phyloP scores from a whole-genome alignment of 53 echinoderm and acorn worm genomes.

The Apostichopus leukothele region DNA sequence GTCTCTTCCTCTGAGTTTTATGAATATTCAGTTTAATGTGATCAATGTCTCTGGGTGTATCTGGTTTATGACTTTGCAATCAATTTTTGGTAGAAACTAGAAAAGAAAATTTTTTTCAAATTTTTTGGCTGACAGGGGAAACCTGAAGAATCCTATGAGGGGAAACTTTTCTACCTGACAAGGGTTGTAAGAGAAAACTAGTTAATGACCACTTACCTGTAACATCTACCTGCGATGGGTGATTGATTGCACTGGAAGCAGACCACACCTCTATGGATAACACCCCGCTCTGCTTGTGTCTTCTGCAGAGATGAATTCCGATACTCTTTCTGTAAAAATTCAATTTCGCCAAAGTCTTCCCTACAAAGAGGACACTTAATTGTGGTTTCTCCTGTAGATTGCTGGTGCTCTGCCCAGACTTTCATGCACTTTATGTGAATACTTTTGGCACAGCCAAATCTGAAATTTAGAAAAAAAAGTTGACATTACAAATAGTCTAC shows the following conservation, averaged over 20 bases:
- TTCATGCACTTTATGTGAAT: constrained; percentile 99
- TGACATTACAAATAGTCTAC: too few relatives aligned
- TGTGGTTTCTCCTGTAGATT: constrained; percentile 78
- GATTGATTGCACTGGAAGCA: constrained; percentile 79
- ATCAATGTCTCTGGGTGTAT: too few relatives aligned
- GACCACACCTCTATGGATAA: constrained; percentile 70
- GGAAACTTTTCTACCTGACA: too few relatives aligned
- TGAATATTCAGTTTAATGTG: too few relatives aligned
- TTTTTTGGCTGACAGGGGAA: too few relatives aligned
- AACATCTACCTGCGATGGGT: constrained; percentile 87
- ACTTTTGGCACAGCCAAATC: constrained; percentile 97
- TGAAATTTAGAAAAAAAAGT: constrained; percentile 2
- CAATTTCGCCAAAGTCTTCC: constrained; percentile 86
- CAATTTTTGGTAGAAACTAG: too few relatives aligned
- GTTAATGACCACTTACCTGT: constrained; percentile 60
- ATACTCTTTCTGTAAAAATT: constrained; percentile 80
- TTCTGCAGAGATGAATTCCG: constrained; percentile 79
- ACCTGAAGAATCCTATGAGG: too few relatives aligned
- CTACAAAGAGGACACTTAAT: constrained; percentile 87
- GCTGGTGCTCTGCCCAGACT: constrained; percentile 99
- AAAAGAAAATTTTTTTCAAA: too few relatives aligned
- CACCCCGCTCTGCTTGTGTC: constrained; percentile 73
- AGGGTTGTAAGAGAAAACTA: too few relatives aligned
- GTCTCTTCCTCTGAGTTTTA: too few relatives aligned
- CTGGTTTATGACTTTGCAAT: too few relatives aligned